Base-by-base conservation (phyloP, 92 coral and sea anemone genomes). In the Hydrozoanthus gracilis region DNA sequence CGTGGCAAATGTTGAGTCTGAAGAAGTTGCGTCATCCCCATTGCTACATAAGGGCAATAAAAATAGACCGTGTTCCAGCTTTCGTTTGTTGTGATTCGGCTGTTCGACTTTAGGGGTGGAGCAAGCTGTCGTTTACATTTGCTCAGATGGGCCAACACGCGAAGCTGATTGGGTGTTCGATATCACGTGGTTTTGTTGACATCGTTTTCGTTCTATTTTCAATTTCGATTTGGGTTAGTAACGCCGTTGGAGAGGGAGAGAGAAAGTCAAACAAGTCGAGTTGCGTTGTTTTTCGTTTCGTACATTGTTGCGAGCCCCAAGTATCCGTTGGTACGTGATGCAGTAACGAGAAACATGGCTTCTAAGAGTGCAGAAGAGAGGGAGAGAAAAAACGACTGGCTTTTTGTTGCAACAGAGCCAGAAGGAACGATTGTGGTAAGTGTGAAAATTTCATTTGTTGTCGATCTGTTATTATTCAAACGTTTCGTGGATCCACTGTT, bases 301-400 rank as follows among this genome's bases (percentile, higher is more conserved):
- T 67, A 35, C 39, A 64, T 80, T 50, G 10, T 10, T 14, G 14
- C 45, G 20, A 78, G 83, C 49, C 46, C 16, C 20, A 64, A 14
- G 55, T 46, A 85, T 86, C 60, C 61, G 56, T 68, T 27, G 20
- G 76, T 51, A 12, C 86, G 77, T 79, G 17, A 84, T 89, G 86
- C 79, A 71, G 83, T 45, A 35, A 71, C 71, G 61, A 65, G 44
- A 71, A 79, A 60, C 68, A 89, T 89, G 92, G 92, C 92, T 54
- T 70, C 91, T 18, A 70, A 44, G 9, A 77, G 60, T 83, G 58
- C 73, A 77, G 75, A 80, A 60, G 86, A 51, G 73, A 65, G 84
- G 15, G 93, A 92, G 60, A 74, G 86, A 58, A 95, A 89, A 79
- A 86, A 71, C 77, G 98, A 91, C 51, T 94, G 98, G 98, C 91